Percentiles rank a stretch among this genome's conserved stretches.
phyloP scores from a whole-genome alignment of 2,888 invertebrate genomes.

The Apotomis betuletana region DNA sequence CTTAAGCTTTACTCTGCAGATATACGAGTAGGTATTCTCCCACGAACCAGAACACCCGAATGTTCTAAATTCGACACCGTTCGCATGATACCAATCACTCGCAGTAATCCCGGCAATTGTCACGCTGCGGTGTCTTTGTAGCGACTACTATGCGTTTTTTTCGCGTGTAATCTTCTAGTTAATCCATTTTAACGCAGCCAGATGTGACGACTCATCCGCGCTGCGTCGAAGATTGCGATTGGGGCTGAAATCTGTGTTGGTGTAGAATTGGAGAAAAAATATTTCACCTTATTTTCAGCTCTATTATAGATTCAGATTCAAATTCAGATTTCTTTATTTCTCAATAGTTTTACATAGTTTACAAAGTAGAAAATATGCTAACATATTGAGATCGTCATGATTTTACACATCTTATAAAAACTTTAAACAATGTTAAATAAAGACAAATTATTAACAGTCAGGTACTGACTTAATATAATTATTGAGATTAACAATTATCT shows the following conservation, averaged over 20 bases:
- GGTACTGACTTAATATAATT: no score
- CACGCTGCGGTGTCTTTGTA: constrained; percentile 82
- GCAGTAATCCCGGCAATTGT: constrained; percentile 77
- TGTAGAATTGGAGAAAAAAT: neutral
- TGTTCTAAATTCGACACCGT: constrained; percentile 57
- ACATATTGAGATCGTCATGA: no score
- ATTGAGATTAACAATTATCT: no score
- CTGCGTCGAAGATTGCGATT: constrained; percentile 13
- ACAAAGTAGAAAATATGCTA: no score
- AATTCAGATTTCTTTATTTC: no score
- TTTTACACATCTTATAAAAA: no score
- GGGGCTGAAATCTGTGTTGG: constrained; percentile 11
- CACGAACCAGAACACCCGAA: constrained; percentile 45
- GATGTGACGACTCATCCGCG: constrained; percentile 65
- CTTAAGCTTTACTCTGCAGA: neutral
- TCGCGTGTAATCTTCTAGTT: constrained; percentile 76
- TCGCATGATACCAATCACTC: constrained; percentile 57
- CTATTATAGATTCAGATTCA: no score
- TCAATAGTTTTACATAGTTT: no score
- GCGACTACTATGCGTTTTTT: constrained; percentile 61
- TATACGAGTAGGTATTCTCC: constrained; percentile 26
- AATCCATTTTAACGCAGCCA: constrained; percentile 82
- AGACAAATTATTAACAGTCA: no score
- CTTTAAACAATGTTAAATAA: no score
- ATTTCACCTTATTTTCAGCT: neutral